Evolutionary conservation across 1,140 invertebrate species (phyloP), one percentile per base, ranked within the genome.

Genomic region (Chelonus insularis): DNA sequence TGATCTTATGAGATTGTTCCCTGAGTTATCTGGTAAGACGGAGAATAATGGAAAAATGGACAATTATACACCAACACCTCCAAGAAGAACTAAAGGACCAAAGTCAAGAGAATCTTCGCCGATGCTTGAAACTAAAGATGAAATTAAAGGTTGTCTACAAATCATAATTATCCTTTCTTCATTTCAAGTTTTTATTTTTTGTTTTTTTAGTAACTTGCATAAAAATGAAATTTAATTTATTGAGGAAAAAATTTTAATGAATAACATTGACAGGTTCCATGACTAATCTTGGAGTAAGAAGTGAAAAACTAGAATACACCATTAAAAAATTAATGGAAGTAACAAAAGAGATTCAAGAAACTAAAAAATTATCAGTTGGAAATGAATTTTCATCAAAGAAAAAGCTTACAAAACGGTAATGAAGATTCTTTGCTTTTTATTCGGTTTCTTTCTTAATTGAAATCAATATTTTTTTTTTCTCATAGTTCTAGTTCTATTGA

Each of bases 1-100:
- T 41, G 89, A 90, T 63, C 74, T 93, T 29, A 86, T 90, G 60
- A 87, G 88, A 71, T 81, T 90, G 36, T 88, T 88, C 59, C 90
- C 90, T 0, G 88, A 91, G 50, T 71, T 90, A 11, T 73, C 69
- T 32, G 12, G 51, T 66, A 74, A 62, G 66, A 63, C 70, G 65
- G 64, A 60, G 62, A 69, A 79, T 9, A 70, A 65, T 11, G 72
- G 73, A 60, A 67, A 65, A 63, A 62, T 67, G 8, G 79, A 71
- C 64, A 73, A 52, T 25, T 77, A 76, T 21, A 84, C 84, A 23
- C 85, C 85, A 32, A 86, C 85, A 34, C 85, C 85, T 9, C 86
- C 86, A 4, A 76, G 82, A 66, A 79, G 85, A 72, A 71, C 76
- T 14, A 86, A 82, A 80, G 80, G 82, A 72, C 75, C 82, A 60